Base-by-base conservation (phyloP, 1,140 invertebrate species). In the Camponotus floridanus region DNA sequence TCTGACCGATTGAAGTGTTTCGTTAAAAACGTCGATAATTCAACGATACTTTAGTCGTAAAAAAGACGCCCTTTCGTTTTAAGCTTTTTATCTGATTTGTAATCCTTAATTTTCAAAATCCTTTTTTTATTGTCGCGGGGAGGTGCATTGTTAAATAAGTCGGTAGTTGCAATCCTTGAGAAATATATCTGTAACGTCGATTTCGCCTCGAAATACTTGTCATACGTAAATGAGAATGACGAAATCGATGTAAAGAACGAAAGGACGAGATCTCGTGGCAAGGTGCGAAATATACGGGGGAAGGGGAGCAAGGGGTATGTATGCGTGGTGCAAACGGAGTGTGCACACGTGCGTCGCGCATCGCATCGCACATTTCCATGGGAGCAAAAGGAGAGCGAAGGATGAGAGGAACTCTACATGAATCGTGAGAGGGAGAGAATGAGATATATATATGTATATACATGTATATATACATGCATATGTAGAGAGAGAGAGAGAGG, bases 301-400 rank as follows among this genome's bases (percentile, higher is more conserved):
- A 31, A 8, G 9, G 21, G 76, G 21, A 36, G 36, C n/a, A 68
- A 55, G n/a, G 39, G 45, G 62, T 18, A 39, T 64, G 42, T 90
- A 65, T 80, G 83, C 86, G 73, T 67, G 76, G 70, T 86, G 86
- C 57, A 88, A 88, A 89, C 76, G 76, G 64, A 59, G 85, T 86
- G 83, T 88, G 88, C 86, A 90, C 88, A 91, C 90, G 88, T 91
- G 90, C 86, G 88, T 90, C 86, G 89, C 86, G 61, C 67, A 83
- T 73, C 76, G 64, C 62, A 57, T 65, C 81, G 89, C 76, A n/a
- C n/a, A n/a, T 89, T 89, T 89, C 68, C 73, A 84, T 79, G 85
- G 59, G 89, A 64, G 81, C 26, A 64, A 76, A 59, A 76, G 81
- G 51, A 65, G 74, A 74, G 70, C 55, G 71, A 67, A 80, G 70